Percentiles rank a stretch among this genome's conserved stretches.
phyloP scores from a whole-genome alignment of 1,140 invertebrate species.

The Platyscapa corneri region DNA sequence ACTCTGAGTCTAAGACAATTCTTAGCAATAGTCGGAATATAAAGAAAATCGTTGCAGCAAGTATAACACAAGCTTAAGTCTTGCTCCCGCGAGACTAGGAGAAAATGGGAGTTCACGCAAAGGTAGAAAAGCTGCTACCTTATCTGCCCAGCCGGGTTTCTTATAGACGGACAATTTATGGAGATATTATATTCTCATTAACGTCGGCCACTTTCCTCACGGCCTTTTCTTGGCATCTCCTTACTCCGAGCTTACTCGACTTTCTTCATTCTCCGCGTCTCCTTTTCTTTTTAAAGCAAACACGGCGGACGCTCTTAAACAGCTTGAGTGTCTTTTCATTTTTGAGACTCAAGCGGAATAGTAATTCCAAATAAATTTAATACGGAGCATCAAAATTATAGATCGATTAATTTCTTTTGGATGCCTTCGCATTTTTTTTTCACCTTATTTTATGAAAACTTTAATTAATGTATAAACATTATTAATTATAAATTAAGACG shows the following conservation, averaged over 20 bases:
- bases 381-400: not conserved
- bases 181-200: slow-evolving; percentile 53
- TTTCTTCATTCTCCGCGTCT: not conserved
- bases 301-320: no score
- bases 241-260: not conserved
- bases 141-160: slow-evolving; percentile 21
- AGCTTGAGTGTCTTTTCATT: not conserved
- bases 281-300: not conserved
- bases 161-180: slow-evolving; percentile 42
- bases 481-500: no score
- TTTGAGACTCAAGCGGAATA: not conserved
- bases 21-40: not conserved
- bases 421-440: no score
- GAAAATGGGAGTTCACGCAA: not conserved
- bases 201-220: slow-evolving; percentile 10
- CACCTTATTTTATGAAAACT: no score
- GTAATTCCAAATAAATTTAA: not conserved
- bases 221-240: slow-evolving; percentile 3
- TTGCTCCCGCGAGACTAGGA: not conserved
- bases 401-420: not conserved
- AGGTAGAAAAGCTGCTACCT: not conserved
- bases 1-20: not conserved
- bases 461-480: no score
- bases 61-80: not conserved
- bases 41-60: not conserved